These are phyloP conservation scores for Aleiodes alternator DNA, from an alignment of 2,888 invertebrate species.

Conservation along the genomic window DNA sequence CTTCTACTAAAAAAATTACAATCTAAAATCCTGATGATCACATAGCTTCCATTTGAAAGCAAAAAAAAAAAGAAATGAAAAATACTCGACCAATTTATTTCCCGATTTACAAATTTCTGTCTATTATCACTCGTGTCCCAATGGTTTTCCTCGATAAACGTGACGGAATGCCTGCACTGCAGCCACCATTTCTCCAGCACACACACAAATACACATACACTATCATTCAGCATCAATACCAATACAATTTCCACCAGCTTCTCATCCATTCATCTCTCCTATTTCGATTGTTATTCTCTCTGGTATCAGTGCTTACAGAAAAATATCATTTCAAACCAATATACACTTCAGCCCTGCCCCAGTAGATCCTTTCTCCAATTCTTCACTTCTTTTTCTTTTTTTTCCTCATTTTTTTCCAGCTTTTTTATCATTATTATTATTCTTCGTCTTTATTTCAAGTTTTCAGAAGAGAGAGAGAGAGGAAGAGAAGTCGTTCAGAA, in stretches of 20 bases:
- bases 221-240: neutral
- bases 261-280: conserved; percentile 20
- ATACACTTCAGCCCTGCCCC: conserved; percentile 33
- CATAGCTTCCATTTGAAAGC: no score
- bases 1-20: no score
- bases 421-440: neutral
- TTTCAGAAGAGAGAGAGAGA: neutral
- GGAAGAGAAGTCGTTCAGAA: neutral
- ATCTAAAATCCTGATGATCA: no score
- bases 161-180: conserved; percentile 45
- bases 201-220: neutral
- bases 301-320: conserved; percentile 43
- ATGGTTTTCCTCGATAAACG: conserved; percentile 55
- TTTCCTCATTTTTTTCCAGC: neutral
- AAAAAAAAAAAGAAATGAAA: conserved; percentile 10
- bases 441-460: no score
- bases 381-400: neutral
- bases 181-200: conserved; percentile 19
- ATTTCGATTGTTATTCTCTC: conserved; percentile 45
- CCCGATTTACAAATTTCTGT: conserved; percentile 55
- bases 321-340: conserved; percentile 44
- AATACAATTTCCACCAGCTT: neutral
- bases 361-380: no score
- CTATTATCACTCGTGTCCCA: conserved; percentile 60
- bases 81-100: conserved; percentile 26